phyloP scores from a whole-genome alignment of 2,888 invertebrate genomes.

The Pachycephus smyrnensis region DNA sequence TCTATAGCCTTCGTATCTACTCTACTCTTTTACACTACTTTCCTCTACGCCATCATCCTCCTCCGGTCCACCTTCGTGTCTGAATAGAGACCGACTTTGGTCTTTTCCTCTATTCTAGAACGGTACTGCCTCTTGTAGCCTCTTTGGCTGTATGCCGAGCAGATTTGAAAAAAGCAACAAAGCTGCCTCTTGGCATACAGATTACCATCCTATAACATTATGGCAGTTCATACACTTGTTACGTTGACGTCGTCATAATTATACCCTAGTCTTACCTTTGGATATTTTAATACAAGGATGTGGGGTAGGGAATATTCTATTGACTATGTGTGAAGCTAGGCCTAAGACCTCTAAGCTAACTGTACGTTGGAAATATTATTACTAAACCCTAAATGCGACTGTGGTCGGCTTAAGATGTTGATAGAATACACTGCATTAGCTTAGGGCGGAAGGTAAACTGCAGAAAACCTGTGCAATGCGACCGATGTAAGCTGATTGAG shows the following conservation, averaged over 20 bases:
- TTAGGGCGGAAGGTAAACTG: neutral
- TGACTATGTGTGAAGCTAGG: no score
- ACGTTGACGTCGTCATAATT: neutral
- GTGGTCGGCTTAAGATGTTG: no score
- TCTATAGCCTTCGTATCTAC: constrained; percentile 26
- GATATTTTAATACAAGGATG: neutral
- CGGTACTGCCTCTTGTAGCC: neutral
- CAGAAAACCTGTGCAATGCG: neutral
- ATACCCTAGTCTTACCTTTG: neutral
- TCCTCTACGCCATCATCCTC: neutral
- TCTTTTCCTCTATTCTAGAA: neutral
- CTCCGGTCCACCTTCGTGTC: neutral
- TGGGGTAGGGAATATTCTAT: neutral
- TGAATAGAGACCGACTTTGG: neutral
- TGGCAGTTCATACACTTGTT: neutral
- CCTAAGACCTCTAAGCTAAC: no score
- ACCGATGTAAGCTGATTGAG: neutral
- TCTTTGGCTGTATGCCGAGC: neutral
- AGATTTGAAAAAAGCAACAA: neutral
- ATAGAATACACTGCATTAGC: no score
- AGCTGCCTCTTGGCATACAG: neutral
- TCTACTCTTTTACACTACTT: constrained; percentile 20
- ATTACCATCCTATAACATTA: neutral
- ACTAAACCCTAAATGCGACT: no score
- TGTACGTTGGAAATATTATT: no score